These are phyloP conservation scores for Plodia interpunctella DNA, from an alignment of 1,140 invertebrate species.

Conservation along the genomic window DNA sequence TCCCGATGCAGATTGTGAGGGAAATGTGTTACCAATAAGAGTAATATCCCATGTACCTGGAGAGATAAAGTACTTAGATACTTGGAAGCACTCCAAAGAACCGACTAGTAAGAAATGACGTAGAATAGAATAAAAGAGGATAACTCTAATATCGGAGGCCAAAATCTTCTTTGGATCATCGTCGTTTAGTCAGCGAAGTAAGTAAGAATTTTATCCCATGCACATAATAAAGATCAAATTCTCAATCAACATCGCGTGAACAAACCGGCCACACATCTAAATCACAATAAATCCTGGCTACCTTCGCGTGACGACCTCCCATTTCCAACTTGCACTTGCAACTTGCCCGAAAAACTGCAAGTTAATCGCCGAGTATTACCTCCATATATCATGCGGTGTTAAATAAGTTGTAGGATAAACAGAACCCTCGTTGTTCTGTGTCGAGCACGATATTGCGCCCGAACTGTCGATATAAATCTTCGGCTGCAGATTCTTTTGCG, in stretches of 20 bases:
- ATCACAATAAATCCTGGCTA: not conserved
- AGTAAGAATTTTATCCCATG: too few relatives aligned
- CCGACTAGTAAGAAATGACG: too few relatives aligned
- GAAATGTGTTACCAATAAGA: too few relatives aligned
- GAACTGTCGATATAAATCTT: constrained; percentile 30
- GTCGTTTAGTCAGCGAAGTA: too few relatives aligned
- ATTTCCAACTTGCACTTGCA: constrained; percentile 30
- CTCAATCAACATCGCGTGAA: constrained; percentile 24
- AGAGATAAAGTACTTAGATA: too few relatives aligned
- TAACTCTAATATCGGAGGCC: too few relatives aligned
- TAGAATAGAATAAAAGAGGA: too few relatives aligned
- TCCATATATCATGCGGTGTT: constrained; percentile 43
- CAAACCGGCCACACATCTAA: constrained; percentile 1
- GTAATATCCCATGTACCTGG: too few relatives aligned
- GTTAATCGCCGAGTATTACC: constrained; percentile 57
- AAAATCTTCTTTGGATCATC: too few relatives aligned
- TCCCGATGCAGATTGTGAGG: too few relatives aligned
- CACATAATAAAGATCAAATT: constrained; percentile 23
- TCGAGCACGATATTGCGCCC: constrained; percentile 22
- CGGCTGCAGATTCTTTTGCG: not conserved
- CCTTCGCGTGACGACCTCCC: constrained; percentile 53
- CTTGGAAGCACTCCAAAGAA: too few relatives aligned
- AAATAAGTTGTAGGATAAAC: constrained; percentile 37
- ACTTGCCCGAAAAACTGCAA: constrained; percentile 47
- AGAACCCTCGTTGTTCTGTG: not conserved